Base-by-base conservation (phyloP, 1,140 invertebrate species). In the Coptotermes formosanus region DNA sequence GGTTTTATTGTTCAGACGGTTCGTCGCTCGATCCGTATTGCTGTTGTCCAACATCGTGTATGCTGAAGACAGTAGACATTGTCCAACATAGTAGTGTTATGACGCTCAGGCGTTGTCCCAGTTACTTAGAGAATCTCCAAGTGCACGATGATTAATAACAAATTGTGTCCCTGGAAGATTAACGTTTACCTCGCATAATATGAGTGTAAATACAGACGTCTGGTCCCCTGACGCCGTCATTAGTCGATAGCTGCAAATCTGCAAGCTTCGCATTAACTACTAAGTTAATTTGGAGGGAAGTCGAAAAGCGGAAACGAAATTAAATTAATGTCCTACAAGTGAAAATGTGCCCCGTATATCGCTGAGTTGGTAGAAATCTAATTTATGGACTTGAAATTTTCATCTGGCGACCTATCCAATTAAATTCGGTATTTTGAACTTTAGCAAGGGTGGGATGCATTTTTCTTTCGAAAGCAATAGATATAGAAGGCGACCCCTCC, bases 391-490 rank as follows among this genome's bases (percentile, higher is more conserved):
- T 25, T 75, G 64, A 75, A 75, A 75, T 75, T 75, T 75, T 75
- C 64, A 75, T n/a, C 64, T 25, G 64, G 9, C 64, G 64, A 75
- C 25, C 25, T 25, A 75, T n/a, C 64, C 64, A 75, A 75, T 75
- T 75, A 75, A 75, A 75, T 75, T 75, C 64, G 64, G 30, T 75
- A 75, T 75, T 75, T 75, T 75, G n/a, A 75, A 75, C 64, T 75
- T 75, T 0, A 75, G 64, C 64, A 30, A 75, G 64, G 64, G 25
- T 8, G 64, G 14, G 7, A 30, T 30, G 25, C 64, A 75, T 75
- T 75, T 75, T 75, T 75, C 64, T 75, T 75, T n/a, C 64, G n/a
- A 75, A 75, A 75, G 64, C 64, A 75, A 30, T 25, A n/a, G 64
- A 30, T 55, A 14, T 75, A 30, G 64, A 75, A 64, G 25, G 14